Evolutionary conservation across 2,113 vertebrate genomes (phyloP).

Genomic region (Oriolus oriolus): DNA sequence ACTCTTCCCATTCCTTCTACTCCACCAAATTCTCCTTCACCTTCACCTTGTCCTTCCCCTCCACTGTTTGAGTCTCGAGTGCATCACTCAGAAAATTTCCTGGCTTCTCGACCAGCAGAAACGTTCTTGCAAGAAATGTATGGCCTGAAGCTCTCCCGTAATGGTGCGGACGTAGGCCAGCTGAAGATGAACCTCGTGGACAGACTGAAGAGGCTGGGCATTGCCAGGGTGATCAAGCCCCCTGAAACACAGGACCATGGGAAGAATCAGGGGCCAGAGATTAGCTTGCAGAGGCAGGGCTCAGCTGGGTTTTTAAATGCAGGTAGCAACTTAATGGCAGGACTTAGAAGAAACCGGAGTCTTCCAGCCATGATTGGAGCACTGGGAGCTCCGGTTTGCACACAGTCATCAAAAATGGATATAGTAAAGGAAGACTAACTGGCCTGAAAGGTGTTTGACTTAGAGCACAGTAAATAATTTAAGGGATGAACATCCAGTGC

Average conservation of each 20-base stretch:
- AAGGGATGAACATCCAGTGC: background rate
- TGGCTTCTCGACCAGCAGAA: conserved; percentile 93
- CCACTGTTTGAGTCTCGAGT: conserved; percentile 73
- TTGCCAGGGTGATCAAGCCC: conserved; percentile 79
- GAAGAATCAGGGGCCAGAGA: conserved; percentile 18
- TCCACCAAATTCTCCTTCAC: conserved; percentile 78
- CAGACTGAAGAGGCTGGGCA: conserved; percentile 85
- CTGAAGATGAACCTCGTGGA: conserved; percentile 83
- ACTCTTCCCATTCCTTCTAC: conserved; percentile 71
- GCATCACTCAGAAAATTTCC: conserved; percentile 83
- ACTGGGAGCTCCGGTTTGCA: conserved; percentile 67
- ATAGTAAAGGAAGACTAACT: conserved; percentile 74
- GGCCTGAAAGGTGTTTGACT: background rate
- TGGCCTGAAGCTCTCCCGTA: conserved; percentile 79
- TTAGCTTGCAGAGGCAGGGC: conserved; percentile 67
- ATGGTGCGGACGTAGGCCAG: conserved; percentile 69
- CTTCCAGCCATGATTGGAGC: conserved; percentile 87
- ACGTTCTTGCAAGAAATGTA: conserved; percentile 93
- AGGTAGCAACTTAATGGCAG: conserved; percentile 83
- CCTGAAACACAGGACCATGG: conserved; percentile 35
- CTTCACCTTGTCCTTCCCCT: conserved; percentile 77
- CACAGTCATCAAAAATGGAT: conserved; percentile 72
- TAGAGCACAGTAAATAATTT: background rate
- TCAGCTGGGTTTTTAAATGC: conserved; percentile 82
- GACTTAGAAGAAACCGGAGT: conserved; percentile 91